Evolutionary conservation across 2,797 vertebrate genomes (phyloP).

Genomic region (Anabas testudineus): DNA sequence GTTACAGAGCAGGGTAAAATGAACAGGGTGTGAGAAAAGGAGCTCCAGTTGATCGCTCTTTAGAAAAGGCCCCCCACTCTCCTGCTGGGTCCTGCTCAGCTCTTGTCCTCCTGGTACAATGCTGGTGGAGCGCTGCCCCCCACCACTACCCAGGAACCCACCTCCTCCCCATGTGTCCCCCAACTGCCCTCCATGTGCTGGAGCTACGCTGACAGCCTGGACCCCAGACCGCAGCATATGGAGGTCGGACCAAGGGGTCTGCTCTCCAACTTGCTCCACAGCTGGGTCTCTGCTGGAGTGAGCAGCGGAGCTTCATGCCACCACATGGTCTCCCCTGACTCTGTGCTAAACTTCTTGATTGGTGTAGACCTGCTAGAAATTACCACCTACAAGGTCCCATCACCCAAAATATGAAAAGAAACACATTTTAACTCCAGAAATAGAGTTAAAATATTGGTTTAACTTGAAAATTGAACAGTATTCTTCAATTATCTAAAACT

Average conservation of each 20-base stretch:
- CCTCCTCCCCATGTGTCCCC: slow-evolving; percentile 54
- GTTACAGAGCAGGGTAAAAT: slow-evolving; percentile 43
- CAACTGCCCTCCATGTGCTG: slow-evolving; percentile 79
- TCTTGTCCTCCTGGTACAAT: slow-evolving; percentile 84
- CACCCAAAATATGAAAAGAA: neutral
- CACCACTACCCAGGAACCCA: slow-evolving; percentile 24
- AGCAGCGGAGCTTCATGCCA: slow-evolving; percentile 50
- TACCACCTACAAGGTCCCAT: slow-evolving; percentile 1
- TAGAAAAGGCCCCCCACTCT: slow-evolving; percentile 83
- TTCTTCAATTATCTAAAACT: neutral
- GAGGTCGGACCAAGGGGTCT: slow-evolving; percentile 76
- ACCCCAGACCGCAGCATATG: slow-evolving; percentile 83
- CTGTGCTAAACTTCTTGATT: slow-evolving; percentile 8
- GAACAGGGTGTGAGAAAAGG: slow-evolving; percentile 84
- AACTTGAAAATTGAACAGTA: too few relatives aligned
- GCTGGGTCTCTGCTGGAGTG: slow-evolving; percentile 76
- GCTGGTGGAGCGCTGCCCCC: slow-evolving; percentile 66
- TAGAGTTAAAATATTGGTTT: too few relatives aligned
- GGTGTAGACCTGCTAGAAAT: slow-evolving; percentile 8
- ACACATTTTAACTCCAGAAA: neutral
- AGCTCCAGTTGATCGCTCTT: slow-evolving; percentile 83
- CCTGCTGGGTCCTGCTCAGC: slow-evolving; percentile 83
- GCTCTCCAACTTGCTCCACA: slow-evolving; percentile 73
- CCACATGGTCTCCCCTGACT: slow-evolving; percentile 47
- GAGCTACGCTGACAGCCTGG: slow-evolving; percentile 76